Conservation (phyloP, 1,140 invertebrate species). For the Drosophila ogumai region DNA sequence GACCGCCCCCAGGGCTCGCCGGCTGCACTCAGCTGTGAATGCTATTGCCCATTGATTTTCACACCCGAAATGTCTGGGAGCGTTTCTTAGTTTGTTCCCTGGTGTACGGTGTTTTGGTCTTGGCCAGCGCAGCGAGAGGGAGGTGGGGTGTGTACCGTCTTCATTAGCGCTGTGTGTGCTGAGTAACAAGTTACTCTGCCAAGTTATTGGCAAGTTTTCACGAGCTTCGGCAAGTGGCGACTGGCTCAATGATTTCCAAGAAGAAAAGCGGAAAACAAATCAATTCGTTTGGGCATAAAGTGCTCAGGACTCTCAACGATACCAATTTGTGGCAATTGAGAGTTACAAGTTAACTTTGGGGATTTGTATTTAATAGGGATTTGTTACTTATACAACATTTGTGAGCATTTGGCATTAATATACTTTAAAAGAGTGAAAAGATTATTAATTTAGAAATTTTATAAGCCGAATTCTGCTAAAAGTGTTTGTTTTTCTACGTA, state of each 20-base stretch:
- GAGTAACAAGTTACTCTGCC: slow-evolving; percentile 38
- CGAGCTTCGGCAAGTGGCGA: slow-evolving; percentile 19
- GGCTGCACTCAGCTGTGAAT: slow-evolving; percentile 53
- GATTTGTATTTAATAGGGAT: slow-evolving; percentile 13
- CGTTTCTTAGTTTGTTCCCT: slow-evolving; percentile 15
- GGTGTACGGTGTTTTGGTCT: slow-evolving; percentile 10
- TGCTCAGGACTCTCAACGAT: slow-evolving; percentile 55
- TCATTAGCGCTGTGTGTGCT: slow-evolving; percentile 65
- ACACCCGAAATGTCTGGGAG: slow-evolving; percentile 35
- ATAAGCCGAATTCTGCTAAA: not conserved
- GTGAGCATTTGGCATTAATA: not conserved
- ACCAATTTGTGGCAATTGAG: slow-evolving; percentile 64
- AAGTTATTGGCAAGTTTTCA: slow-evolving; percentile 52
- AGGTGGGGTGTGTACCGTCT: slow-evolving; percentile 27
- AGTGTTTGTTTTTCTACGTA: not conserved
- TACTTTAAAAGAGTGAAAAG: no score
- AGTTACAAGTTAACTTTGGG: slow-evolving; percentile 37
- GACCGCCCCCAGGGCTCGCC: slow-evolving; percentile 30
- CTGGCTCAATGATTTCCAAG: slow-evolving; percentile 40
- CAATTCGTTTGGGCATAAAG: slow-evolving; percentile 69
- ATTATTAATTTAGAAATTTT: not conserved
- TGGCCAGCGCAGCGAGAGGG: not conserved
- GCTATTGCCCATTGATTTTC: slow-evolving; percentile 51
- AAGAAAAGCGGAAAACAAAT: slow-evolving; percentile 55
- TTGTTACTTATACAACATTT: not conserved